Evolutionary conservation across 2,797 vertebrate genomes (phyloP).

Genomic region (Clarias laeviceps): DNA sequence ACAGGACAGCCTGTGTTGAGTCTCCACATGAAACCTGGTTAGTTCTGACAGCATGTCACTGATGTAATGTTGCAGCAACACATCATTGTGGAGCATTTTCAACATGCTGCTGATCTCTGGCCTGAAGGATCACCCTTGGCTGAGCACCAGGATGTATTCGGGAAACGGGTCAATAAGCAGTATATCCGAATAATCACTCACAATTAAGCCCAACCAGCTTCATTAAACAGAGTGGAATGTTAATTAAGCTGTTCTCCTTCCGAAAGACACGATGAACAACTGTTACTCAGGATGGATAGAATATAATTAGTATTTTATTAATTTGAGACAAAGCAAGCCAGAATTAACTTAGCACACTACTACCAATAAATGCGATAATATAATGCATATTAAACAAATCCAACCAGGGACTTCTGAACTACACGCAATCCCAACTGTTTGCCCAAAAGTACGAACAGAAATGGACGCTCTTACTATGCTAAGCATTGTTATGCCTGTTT

Average conservation of each 20-base stretch:
- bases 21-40: slow-evolving; percentile 35
- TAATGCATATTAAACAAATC: no score
- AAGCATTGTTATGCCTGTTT: not conserved
- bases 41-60: slow-evolving; percentile 47
- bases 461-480: not conserved
- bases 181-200: slow-evolving; percentile 62
- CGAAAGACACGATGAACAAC: slow-evolving; percentile 15
- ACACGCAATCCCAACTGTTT: not conserved
- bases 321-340: not conserved
- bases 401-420: not conserved
- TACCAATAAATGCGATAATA: not conserved
- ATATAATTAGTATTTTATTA: slow-evolving; percentile 1
- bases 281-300: not conserved
- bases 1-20: slow-evolving; percentile 12
- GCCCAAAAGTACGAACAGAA: not conserved
- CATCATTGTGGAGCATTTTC: slow-evolving; percentile 19
- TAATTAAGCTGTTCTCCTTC: slow-evolving; percentile 40
- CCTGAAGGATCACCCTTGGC: slow-evolving; percentile 45
- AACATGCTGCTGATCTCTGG: slow-evolving; percentile 29
- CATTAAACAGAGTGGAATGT: slow-evolving; percentile 59
- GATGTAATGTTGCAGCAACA: slow-evolving; percentile 54
- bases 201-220: slow-evolving; percentile 61
- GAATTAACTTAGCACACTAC: not conserved
- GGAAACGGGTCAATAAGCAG: slow-evolving; percentile 59
- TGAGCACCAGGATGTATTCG: slow-evolving; percentile 17